Conservation (phyloP, 1,140 invertebrate genomes). For the Globodera ellingtonae region DNA sequence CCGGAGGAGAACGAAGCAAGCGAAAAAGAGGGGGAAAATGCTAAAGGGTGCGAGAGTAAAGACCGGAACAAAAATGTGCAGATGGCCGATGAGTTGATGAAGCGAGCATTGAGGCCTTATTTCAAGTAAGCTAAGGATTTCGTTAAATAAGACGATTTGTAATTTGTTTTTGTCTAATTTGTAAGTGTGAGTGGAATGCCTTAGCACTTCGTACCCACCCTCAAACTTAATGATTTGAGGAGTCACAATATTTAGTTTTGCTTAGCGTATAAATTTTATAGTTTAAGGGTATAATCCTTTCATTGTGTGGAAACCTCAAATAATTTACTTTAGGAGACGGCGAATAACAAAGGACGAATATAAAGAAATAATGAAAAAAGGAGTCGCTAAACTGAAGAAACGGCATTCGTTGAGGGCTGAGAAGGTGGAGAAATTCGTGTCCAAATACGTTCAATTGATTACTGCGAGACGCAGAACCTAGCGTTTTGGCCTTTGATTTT, state of each 20-base stretch:
- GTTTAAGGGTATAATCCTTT: too few relatives aligned
- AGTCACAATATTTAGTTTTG: too few relatives aligned
- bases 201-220: too few relatives aligned
- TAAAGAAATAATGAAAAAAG: conserved; percentile 46
- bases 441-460: conserved; percentile 19
- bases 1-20: conserved; percentile 1
- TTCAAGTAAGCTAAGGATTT: conserved; percentile 20
- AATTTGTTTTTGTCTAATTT: too few relatives aligned
- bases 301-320: too few relatives aligned
- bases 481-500: conserved; percentile 1
- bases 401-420: conserved; percentile 19
- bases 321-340: conserved; percentile 34
- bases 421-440: conserved; percentile 38
- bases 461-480: not conserved
- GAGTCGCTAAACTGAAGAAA: conserved; percentile 31
- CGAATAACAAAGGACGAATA: conserved; percentile 39
- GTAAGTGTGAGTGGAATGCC: too few relatives aligned
- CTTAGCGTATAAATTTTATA: too few relatives aligned
- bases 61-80: conserved; percentile 30
- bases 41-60: conserved; percentile 6
- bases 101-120: conserved; percentile 36
- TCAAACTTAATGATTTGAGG: too few relatives aligned
- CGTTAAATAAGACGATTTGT: not conserved
- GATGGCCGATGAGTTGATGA: conserved; percentile 36
- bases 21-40: conserved; percentile 1